phyloP scores from a whole-genome alignment of 64 coral and sea anemone species.

The Cladopsammia gracilis region DNA sequence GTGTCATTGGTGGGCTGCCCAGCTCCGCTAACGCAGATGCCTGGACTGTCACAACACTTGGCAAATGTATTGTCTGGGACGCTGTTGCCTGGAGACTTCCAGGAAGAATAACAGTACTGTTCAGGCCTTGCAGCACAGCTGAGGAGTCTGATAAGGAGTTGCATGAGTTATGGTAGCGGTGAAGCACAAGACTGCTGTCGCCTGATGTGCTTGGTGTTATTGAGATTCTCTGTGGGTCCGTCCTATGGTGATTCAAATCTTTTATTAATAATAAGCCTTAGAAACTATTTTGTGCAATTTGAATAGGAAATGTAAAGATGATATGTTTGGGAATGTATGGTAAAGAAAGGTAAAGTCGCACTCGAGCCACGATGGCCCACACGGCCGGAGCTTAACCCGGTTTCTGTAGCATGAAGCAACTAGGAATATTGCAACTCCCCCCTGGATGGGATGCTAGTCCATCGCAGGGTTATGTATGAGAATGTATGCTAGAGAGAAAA shows the following conservation, averaged over 20 bases:
- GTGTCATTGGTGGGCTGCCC: conserved; percentile 8
- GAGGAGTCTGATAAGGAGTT: conserved; percentile 37
- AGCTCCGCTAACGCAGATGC: conserved; percentile 83
- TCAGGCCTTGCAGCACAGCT: neutral
- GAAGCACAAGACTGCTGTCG: conserved; percentile 28
- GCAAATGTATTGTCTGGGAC: conserved; percentile 78
- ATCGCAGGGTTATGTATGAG: too few relatives aligned
- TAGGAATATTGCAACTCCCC: too few relatives aligned
- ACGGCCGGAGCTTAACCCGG: too few relatives aligned
- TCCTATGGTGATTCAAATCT: neutral
- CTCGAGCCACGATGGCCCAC: too few relatives aligned
- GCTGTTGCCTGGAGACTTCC: conserved; percentile 86
- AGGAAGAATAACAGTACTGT: conserved; percentile 74
- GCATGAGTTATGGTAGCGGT: conserved; percentile 50
- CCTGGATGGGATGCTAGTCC: too few relatives aligned
- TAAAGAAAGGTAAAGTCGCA: too few relatives aligned
- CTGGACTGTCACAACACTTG: conserved; percentile 76
- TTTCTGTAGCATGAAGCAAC: too few relatives aligned
- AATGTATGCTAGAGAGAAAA: too few relatives aligned
- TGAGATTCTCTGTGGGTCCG: conserved; percentile 53
- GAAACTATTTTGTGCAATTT: too few relatives aligned
- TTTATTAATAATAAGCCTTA: too few relatives aligned
- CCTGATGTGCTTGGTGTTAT: conserved; percentile 57
- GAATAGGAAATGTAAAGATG: too few relatives aligned
- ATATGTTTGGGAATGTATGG: too few relatives aligned